Percentiles rank a stretch among this genome's conserved stretches.
Evolutionary conservation across 2,797 vertebrate genomes (phyloP).

Genomic region (Urosaurus nigricauda): DNA sequence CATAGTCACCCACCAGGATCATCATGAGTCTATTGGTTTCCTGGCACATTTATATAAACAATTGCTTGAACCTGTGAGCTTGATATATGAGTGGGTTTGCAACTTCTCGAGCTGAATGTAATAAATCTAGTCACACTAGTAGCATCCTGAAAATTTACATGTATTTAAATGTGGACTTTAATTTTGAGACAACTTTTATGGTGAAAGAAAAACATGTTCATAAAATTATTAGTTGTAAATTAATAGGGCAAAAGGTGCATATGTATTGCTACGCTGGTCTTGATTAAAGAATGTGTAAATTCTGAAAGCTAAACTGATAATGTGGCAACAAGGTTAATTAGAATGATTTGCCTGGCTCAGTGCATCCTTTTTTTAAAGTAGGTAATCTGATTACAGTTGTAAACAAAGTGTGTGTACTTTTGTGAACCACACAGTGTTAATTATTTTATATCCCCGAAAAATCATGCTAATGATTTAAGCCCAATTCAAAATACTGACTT

Average conservation of each 20-base stretch:
- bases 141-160: background rate
- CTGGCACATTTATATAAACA: no score
- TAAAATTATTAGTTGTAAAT: slow-evolving; percentile 43
- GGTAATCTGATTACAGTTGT: slow-evolving; percentile 74
- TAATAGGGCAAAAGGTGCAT: slow-evolving; percentile 39
- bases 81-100: no score
- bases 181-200: background rate
- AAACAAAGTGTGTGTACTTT: slow-evolving; percentile 67
- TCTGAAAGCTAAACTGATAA: slow-evolving; percentile 62
- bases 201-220: slow-evolving; percentile 14
- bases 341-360: slow-evolving; percentile 67
- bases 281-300: slow-evolving; percentile 64
- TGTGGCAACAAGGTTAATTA: slow-evolving; percentile 69
- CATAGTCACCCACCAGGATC: no score
- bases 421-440: slow-evolving; percentile 69
- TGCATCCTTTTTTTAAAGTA: slow-evolving; percentile 68
- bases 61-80: no score
- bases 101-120: no score
- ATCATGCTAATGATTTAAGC: slow-evolving; percentile 66
- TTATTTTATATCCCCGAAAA: slow-evolving; percentile 70
- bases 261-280: slow-evolving; percentile 54
- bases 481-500: slow-evolving; percentile 66
- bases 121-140: no score
- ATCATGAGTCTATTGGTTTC: no score
- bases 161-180: background rate